Evolutionary conservation across 2,888 invertebrate species (phyloP).

Genomic region (Spilosoma lubricipeda): DNA sequence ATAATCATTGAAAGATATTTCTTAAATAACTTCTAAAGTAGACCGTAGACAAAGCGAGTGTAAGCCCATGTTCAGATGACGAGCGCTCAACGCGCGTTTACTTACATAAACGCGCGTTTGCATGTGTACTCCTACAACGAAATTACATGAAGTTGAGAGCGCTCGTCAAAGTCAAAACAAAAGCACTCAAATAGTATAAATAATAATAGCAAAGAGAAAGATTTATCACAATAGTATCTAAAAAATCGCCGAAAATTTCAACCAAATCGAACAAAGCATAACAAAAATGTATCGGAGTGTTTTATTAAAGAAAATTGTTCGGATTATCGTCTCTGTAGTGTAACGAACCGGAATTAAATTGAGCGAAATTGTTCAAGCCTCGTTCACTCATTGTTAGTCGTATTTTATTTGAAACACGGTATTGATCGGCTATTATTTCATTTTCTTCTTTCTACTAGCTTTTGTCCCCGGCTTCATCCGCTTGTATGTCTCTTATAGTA

Average conservation of each 20-base stretch:
- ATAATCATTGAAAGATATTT: neutral
- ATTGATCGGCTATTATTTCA: conserved; percentile 21
- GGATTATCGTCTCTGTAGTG: conserved; percentile 30
- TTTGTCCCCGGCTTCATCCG: too few species aligned
- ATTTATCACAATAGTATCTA: neutral
- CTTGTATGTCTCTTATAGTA: too few species aligned
- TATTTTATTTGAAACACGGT: conserved; percentile 27
- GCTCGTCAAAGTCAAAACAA: too few species aligned
- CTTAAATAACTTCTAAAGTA: neutral
- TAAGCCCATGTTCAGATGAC: too few species aligned
- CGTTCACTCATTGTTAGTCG: conserved; percentile 28
- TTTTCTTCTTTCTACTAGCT: conserved; percentile 16
- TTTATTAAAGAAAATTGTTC: conserved; percentile 34
- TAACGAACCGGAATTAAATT: conserved; percentile 40
- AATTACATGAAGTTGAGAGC: too few species aligned
- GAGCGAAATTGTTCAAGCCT: conserved; percentile 33
- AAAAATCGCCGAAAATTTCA: neutral
- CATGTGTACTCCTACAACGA: too few species aligned
- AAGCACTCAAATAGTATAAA: too few species aligned
- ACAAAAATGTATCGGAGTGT: conserved; percentile 24
- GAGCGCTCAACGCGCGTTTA: too few species aligned
- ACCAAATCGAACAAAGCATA: conserved; percentile 9
- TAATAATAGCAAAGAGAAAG: neutral
- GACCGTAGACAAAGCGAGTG: neutral
- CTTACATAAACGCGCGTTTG: too few species aligned